Conservation (phyloP, 2,797 vertebrate genomes). For the Moxostoma hubbsi region DNA sequence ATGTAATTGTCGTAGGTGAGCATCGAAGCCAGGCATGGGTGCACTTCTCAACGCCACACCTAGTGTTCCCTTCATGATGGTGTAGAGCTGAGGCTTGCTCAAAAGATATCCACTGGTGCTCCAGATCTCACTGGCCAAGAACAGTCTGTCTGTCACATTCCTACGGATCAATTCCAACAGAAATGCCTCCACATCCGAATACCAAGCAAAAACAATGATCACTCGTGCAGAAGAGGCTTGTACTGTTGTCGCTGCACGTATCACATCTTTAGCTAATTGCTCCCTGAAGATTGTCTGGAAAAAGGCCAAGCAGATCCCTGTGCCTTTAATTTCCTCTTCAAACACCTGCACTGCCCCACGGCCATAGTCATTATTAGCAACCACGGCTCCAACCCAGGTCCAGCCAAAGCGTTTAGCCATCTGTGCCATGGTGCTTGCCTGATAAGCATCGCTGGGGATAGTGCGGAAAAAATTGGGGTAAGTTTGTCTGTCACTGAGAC, state of each 20-base stretch:
- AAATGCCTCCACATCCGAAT: slow-evolving; percentile 70
- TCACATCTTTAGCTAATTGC: slow-evolving; percentile 66
- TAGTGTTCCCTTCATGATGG: slow-evolving; percentile 71
- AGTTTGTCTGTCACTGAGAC: slow-evolving; percentile 63
- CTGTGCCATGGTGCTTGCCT: slow-evolving; percentile 71
- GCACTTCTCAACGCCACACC: slow-evolving; percentile 77
- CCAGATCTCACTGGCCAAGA: slow-evolving; percentile 80
- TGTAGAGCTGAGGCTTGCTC: slow-evolving; percentile 55
- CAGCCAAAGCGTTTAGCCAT: slow-evolving; percentile 74
- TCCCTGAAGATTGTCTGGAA: slow-evolving; percentile 70
- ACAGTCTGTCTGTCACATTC: slow-evolving; percentile 75
- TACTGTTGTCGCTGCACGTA: slow-evolving; percentile 67
- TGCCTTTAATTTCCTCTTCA: slow-evolving; percentile 66
- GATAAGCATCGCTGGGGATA: slow-evolving; percentile 66
- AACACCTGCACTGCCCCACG: slow-evolving; percentile 72
- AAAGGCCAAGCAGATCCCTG: slow-evolving; percentile 75
- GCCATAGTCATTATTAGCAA: slow-evolving; percentile 75
- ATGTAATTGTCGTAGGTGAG: slow-evolving; percentile 67
- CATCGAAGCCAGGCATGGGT: slow-evolving; percentile 71
- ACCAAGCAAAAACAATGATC: slow-evolving; percentile 75
- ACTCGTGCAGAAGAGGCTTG: slow-evolving; percentile 73
- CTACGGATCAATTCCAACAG: slow-evolving; percentile 68
- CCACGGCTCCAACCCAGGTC: slow-evolving; percentile 76
- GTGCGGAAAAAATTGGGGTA: slow-evolving; percentile 70
- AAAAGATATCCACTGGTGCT: slow-evolving; percentile 73